Conservation (phyloP, 2,888 invertebrate genomes). For the Nephrotoma guestfalica region DNA sequence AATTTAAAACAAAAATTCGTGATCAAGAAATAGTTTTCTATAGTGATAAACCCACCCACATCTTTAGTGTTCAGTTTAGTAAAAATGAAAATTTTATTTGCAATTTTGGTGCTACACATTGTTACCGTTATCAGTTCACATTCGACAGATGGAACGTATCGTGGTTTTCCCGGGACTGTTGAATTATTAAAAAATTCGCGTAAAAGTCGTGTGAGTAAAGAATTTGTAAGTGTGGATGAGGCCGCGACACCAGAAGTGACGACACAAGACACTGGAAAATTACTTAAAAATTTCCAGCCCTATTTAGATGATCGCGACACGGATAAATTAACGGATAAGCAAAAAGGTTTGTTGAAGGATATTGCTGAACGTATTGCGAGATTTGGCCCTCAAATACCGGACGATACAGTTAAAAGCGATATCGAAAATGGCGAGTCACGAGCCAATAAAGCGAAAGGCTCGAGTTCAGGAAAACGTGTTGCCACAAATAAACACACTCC, state of each 20-base stretch:
- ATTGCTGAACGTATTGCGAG: constrained; percentile 31
- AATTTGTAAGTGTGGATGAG: background rate
- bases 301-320: constrained; percentile 21
- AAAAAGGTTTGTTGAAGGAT: constrained; percentile 30
- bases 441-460: background rate
- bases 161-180: constrained; percentile 29
- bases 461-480: constrained; percentile 8
- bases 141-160: background rate
- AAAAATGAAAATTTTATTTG: background rate
- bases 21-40: background rate
- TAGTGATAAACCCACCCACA: background rate
- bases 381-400: background rate
- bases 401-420: background rate
- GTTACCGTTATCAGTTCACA: background rate
- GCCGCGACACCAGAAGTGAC: background rate
- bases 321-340: constrained; percentile 28
- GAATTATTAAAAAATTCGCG: constrained; percentile 20
- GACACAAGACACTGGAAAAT: background rate
- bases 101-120: background rate
- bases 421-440: background rate
- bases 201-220: constrained; percentile 6
- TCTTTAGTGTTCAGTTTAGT: background rate
- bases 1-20: background rate
- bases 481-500: background rate
- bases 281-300: background rate